Percentiles rank a stretch among this genome's conserved stretches.
phyloP scores from a whole-genome alignment of 2,113 vertebrate species.

The Pseudorasbora parva region DNA sequence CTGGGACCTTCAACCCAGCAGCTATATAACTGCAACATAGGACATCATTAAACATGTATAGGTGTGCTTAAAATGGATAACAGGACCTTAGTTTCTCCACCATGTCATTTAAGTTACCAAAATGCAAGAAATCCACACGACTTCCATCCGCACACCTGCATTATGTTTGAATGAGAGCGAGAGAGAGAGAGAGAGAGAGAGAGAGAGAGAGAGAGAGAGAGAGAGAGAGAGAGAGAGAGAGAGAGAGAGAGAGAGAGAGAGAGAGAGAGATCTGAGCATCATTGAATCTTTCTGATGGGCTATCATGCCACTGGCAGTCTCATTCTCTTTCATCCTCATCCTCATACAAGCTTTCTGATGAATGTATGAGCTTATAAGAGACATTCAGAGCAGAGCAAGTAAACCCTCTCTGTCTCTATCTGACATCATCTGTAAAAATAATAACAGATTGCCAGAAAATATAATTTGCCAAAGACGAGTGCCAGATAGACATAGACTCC shows the following conservation, averaged over 20 bases:
- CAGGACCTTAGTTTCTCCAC: background rate
- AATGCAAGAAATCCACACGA: background rate
- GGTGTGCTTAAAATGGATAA: slow-evolving; percentile 19
- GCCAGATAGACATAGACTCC: background rate
- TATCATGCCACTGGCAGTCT: background rate
- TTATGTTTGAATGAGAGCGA: background rate
- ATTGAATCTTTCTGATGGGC: background rate
- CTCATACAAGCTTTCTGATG: slow-evolving; percentile 1
- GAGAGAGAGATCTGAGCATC: too few relatives aligned
- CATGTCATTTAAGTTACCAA: background rate
- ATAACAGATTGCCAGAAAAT: slow-evolving; percentile 22
- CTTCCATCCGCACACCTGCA: slow-evolving; percentile 22
- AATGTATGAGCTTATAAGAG: background rate
- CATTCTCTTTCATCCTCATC: slow-evolving; percentile 18
- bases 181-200: slow-evolving; percentile 18
- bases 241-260: background rate
- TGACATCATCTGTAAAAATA: slow-evolving; percentile 28
- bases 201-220: background rate
- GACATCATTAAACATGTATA: background rate
- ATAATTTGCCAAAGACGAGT: slow-evolving; percentile 10
- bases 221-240: background rate
- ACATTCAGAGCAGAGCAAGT: background rate
- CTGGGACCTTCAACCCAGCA: background rate
- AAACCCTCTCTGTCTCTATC: slow-evolving; percentile 4
- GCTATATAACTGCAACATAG: background rate